Evolutionary conservation across 2,113 vertebrate species (phyloP).

Genomic region (Hypocryptadius cinnamomeus): DNA sequence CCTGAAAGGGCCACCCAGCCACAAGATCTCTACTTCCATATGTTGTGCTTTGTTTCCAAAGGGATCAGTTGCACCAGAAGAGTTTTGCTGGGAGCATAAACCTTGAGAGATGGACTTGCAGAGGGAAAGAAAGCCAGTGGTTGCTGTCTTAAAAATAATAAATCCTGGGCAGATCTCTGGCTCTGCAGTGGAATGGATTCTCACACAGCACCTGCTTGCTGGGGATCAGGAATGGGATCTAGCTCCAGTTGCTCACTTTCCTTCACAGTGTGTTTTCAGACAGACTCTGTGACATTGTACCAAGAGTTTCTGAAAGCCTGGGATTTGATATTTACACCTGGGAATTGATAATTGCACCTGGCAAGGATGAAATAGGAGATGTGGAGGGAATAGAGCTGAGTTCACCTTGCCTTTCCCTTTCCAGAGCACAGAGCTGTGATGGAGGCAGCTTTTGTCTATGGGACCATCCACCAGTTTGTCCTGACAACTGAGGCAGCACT

Average conservation of each 20-base stretch:
- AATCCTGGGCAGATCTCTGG: background rate
- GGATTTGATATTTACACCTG: background rate
- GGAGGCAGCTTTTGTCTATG: slow-evolving; percentile 92
- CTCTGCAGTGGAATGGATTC: background rate
- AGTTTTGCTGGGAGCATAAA: background rate
- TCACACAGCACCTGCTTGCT: background rate
- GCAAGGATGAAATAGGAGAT: background rate
- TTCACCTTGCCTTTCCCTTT: background rate
- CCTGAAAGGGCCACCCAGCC: background rate
- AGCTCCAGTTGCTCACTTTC: background rate
- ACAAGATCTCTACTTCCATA: background rate
- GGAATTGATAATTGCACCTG: background rate
- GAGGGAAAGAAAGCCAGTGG: background rate
- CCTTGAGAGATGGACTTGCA: background rate
- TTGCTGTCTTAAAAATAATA: background rate
- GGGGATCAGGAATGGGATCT: background rate
- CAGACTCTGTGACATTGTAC: background rate
- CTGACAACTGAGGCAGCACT: slow-evolving; percentile 83
- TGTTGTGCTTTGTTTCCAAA: background rate
- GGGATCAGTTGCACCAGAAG: background rate
- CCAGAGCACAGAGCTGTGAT: slow-evolving; percentile 91
- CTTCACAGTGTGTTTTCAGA: background rate
- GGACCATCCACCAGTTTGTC: slow-evolving; percentile 86
- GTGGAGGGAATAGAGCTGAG: background rate
- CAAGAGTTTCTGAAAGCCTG: background rate